These are phyloP conservation scores for Botrylloides violaceus DNA, from an alignment of 23 tunicate genomes.

Conservation along the genomic window DNA sequence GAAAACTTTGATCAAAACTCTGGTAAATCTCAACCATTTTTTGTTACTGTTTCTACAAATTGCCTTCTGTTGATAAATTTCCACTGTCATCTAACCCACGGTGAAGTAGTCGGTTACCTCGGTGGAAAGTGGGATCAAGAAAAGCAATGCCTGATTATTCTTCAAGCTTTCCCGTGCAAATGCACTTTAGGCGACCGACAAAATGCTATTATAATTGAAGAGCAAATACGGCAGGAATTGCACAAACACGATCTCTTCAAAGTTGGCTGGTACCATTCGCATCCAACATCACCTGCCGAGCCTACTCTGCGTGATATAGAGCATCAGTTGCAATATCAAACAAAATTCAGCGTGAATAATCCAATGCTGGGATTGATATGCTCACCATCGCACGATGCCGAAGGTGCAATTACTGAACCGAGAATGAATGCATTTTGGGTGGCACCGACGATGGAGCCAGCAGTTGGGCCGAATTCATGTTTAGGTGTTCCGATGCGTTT, in stretches of 20 bases:
- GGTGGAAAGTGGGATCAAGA: constrained; percentile 81
- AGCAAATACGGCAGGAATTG: constrained; percentile 24
- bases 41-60: constrained; percentile 41
- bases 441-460: constrained; percentile 21
- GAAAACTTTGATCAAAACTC: constrained; percentile 31
- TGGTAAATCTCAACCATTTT: constrained; percentile 62
- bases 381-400: constrained; percentile 45
- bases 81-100: constrained; percentile 65
- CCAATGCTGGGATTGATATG: constrained; percentile 63
- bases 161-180: constrained; percentile 80
- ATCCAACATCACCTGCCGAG: constrained; percentile 52
- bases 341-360: constrained; percentile 20
- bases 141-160: constrained; percentile 47
- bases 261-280: constrained; percentile 94
- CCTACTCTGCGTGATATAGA: constrained; percentile 84
- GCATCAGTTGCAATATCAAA: constrained; percentile 64
- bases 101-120: constrained; percentile 74
- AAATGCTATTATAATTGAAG: constrained; percentile 45
- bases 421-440: constrained; percentile 59
- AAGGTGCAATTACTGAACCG: constrained; percentile 32
- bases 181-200: constrained; percentile 62
- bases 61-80: constrained; percentile 56
- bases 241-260: constrained; percentile 10
- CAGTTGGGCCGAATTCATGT: constrained; percentile 11
- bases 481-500: constrained; percentile 56